Base-by-base conservation (phyloP, 2,797 vertebrate species). In the Orestias chungarensis region DNA sequence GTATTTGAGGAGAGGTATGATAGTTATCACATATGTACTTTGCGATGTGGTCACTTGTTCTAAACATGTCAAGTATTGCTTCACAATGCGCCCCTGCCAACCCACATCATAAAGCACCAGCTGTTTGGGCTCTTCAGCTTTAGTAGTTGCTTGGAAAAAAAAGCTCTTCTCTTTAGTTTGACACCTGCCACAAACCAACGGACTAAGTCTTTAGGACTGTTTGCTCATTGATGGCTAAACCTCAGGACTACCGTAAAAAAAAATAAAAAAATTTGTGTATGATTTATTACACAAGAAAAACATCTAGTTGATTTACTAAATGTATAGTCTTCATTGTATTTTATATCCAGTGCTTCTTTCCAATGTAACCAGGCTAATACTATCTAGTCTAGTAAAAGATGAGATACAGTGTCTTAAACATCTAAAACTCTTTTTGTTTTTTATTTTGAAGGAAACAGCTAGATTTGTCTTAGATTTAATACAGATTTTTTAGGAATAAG, bases 21-120 rank as follows among this genome's bases (percentile, higher is more conserved):
- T 7, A 35, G 7, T 59, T 59, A 10, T 59, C 38, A 11, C 18
- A 20, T 9, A 59, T 10, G 1, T 9, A 4, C 4, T 23, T 12
- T 61, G 4, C 46, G 64, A 62, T 68, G 81, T 17, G 75, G 77
- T 80, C 67, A 84, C 43, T 87, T 68, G 50, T 84, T 88, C 78
- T 85, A 82, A 88, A 87, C 82, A 75, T 74, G 77, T 86, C 71
- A 78, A 81, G 81, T 86, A 83, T 89, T 89, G 89, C 68, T 74
- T 65, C 54, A 50, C 49, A 59, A 59, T 46, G 18, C 68, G 50
- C 71, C 64, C 64, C 68, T 83, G 81, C 79, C 71, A 65, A 78
- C 80, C 74, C 79, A 81, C 83, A 84, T 89, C 84, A 87, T 86
- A 84, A 87, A 88, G 77, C 68, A 73, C 75, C 87, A 88, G 87